These are phyloP conservation scores for Drosophila serrata DNA, from an alignment of 1,140 invertebrate species.

Conservation along the genomic window DNA sequence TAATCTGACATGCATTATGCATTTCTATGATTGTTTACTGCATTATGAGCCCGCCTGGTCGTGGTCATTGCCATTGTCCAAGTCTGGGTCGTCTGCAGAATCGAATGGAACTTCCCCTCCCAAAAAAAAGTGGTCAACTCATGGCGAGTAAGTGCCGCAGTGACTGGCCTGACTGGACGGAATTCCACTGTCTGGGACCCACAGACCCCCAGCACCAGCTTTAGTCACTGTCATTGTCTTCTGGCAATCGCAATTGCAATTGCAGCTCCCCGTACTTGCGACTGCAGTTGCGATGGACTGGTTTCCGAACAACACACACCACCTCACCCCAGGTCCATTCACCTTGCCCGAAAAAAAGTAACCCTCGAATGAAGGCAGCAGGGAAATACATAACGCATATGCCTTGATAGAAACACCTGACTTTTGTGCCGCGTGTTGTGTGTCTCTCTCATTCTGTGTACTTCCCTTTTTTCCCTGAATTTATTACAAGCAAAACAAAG, in stretches of 20 bases:
- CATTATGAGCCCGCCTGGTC: conserved; percentile 46
- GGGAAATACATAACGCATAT: conserved; percentile 50
- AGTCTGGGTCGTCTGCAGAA: conserved; percentile 2
- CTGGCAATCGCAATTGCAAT: conserved; percentile 62
- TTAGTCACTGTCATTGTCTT: conserved; percentile 67
- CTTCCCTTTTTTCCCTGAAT: conserved; percentile 36
- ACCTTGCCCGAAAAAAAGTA: conserved; percentile 65
- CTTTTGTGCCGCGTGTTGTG: conserved; percentile 49
- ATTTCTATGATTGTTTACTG: conserved; percentile 77
- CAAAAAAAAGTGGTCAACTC: conserved; percentile 60
- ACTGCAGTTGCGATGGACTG: conserved; percentile 39
- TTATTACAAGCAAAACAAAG: conserved; percentile 41
- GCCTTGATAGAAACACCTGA: conserved; percentile 64
- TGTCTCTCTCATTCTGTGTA: conserved; percentile 8
- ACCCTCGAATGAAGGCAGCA: conserved; percentile 47
- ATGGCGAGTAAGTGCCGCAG: conserved; percentile 69
- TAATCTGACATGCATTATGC: conserved; percentile 81
- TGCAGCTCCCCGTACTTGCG: conserved; percentile 46
- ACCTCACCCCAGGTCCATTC: conserved; percentile 56
- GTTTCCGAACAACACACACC: conserved; percentile 42
- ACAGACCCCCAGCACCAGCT: conserved; percentile 9
- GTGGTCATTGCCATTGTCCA: conserved; percentile 69
- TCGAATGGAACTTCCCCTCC: conserved; percentile 26
- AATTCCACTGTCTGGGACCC: conserved; percentile 42
- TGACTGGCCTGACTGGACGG: conserved; percentile 72